A percentile compares a stretch with the other conserved stretches of the same genome.
These are phyloP conservation scores for Peribatodes rhomboidaria DNA, from an alignment of 2,888 invertebrate genomes.

Conservation along the genomic window DNA sequence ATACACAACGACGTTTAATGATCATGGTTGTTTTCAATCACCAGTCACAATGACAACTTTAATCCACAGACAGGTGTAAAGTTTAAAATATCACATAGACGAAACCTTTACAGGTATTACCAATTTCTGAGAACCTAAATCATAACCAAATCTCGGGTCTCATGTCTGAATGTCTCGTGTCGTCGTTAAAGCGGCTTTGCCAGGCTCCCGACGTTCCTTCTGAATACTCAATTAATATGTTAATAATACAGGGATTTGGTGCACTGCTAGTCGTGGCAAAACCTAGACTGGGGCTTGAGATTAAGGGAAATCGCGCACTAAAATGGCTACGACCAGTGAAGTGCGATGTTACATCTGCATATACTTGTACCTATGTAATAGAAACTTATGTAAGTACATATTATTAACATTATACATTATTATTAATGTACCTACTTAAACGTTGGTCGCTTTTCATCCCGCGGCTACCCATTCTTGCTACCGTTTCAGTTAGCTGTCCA, in stretches of 20 bases:
- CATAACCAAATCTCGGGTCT: conserved; percentile 35
- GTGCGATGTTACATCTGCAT: too few relatives aligned
- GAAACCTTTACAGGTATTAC: neutral
- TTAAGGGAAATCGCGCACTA: neutral
- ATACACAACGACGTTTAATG: neutral
- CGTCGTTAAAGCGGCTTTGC: conserved; percentile 70
- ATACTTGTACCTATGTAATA: too few relatives aligned
- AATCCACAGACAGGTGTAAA: neutral
- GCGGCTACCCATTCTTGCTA: too few relatives aligned
- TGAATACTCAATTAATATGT: conserved; percentile 84
- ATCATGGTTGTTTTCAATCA: neutral
- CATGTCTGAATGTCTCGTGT: conserved; percentile 45
- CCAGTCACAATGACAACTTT: neutral
- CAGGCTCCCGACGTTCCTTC: conserved; percentile 59
- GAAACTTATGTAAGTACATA: too few relatives aligned
- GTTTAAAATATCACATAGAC: neutral
- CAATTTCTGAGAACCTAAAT: conserved; percentile 8
- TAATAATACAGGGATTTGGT: conserved; percentile 73
- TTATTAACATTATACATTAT: too few relatives aligned
- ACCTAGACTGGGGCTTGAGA: conserved; percentile 39
- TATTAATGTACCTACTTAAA: too few relatives aligned
- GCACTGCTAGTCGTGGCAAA: conserved; percentile 46
- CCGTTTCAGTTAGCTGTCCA: too few relatives aligned
- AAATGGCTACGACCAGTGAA: neutral
- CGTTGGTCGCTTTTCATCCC: too few relatives aligned